A percentile compares a stretch with the other conserved stretches of the same genome.
phyloP scores from a whole-genome alignment of 2,888 invertebrate genomes.

The Formica aserva region DNA sequence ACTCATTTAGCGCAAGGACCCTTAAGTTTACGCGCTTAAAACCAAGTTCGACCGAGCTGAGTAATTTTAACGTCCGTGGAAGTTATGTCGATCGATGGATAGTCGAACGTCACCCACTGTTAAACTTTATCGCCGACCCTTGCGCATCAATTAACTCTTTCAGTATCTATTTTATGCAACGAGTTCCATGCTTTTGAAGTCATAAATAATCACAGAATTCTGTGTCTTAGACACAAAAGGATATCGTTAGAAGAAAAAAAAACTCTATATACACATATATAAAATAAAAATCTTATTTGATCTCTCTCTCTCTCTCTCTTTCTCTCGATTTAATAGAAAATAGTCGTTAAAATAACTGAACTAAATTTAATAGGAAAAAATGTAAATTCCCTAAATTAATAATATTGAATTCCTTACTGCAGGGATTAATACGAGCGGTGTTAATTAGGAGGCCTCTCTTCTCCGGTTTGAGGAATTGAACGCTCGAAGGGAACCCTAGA shows the following conservation, averaged over 20 bases:
- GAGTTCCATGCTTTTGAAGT: neutral
- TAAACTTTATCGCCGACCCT: conserved; percentile 12
- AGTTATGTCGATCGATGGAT: conserved; percentile 26
- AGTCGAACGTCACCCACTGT: neutral
- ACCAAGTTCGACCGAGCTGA: conserved; percentile 11
- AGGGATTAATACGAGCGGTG: conserved; percentile 32
- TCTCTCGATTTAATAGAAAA: neutral
- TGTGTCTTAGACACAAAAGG: neutral
- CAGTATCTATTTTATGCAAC: neutral
- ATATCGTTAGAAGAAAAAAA: neutral
- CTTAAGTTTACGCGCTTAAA: conserved; percentile 46
- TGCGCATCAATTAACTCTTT: neutral
- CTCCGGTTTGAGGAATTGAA: conserved; percentile 24
- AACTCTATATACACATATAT: too few species aligned
- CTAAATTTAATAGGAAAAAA: neutral
- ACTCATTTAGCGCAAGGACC: conserved; percentile 32
- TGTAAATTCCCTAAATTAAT: neutral
- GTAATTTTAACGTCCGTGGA: conserved; percentile 27
- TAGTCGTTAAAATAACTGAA: neutral
- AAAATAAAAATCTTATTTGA: neutral
- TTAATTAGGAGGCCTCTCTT: conserved; percentile 37
- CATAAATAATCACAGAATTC: neutral
- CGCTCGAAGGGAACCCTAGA: neutral
- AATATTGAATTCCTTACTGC: neutral
- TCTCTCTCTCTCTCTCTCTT: neutral